Evolutionary conservation across 2,888 invertebrate genomes (phyloP).

Genomic region (Heteropelma amictum): DNA sequence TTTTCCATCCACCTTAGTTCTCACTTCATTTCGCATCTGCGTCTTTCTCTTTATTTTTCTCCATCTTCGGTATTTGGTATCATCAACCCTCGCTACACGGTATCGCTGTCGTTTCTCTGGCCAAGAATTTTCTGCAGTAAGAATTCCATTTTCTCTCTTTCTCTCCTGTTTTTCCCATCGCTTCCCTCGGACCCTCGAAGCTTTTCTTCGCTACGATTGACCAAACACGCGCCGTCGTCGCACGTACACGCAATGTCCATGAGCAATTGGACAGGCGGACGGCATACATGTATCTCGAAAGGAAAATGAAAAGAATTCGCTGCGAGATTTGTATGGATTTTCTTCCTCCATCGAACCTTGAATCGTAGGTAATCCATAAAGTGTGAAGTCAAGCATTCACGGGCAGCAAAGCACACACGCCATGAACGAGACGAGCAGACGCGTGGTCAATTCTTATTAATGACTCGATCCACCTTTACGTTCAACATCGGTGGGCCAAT

Average conservation of each 20-base stretch:
- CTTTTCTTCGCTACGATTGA: constrained; percentile 12
- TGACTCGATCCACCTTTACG: constrained; percentile 52
- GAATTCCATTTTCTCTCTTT: constrained; percentile 22
- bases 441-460: constrained; percentile 68
- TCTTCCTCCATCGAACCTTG: constrained; percentile 1
- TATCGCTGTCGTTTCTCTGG: neutral
- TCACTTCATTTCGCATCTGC: constrained; percentile 1
- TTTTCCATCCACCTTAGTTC: constrained; percentile 3
- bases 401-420: constrained; percentile 51
- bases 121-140: constrained; percentile 19
- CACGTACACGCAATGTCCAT: neutral
- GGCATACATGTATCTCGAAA: constrained; percentile 28
- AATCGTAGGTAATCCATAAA: too few species aligned
- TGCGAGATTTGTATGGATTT: constrained; percentile 8
- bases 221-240: constrained; percentile 14
- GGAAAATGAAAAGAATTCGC: constrained; percentile 16
- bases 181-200: neutral
- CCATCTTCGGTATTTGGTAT: neutral
- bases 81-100: neutral
- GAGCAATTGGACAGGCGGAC: constrained; percentile 10
- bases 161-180: neutral
- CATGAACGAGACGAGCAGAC: constrained; percentile 43
- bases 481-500: constrained; percentile 21
- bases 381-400: neutral
- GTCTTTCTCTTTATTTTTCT: neutral